Evolutionary conservation across 2,797 vertebrate species (phyloP).

Genomic region (Loris lydekkerianus): DNA sequence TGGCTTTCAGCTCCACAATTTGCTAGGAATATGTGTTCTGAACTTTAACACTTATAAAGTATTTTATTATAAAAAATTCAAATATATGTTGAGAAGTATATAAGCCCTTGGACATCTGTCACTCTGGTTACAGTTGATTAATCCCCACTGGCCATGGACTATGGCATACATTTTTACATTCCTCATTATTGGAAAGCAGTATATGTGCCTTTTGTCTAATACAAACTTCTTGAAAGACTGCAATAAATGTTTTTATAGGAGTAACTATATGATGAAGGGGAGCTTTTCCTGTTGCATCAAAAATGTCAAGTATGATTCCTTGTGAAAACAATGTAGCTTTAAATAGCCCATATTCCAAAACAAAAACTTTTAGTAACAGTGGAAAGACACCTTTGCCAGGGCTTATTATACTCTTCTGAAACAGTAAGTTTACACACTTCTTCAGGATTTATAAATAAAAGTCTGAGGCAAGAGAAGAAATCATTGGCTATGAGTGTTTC

Average conservation of each 20-base stretch:
- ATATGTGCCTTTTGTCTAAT: not conserved
- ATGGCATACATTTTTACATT: not conserved
- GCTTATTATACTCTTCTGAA: not conserved
- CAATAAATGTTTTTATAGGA: constrained; percentile 9
- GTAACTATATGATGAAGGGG: not conserved
- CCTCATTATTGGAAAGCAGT: not conserved
- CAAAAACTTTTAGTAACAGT: not conserved
- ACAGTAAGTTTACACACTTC: not conserved
- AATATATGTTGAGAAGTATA: not conserved
- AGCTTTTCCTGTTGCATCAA: not conserved
- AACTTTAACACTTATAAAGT: not conserved
- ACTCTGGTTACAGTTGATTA: not conserved
- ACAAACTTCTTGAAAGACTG: not conserved
- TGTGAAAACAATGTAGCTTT: not conserved
- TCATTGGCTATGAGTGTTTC: not conserved
- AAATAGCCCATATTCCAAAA: not conserved
- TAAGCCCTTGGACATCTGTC: not conserved
- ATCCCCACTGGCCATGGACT: not conserved
- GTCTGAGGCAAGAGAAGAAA: not conserved
- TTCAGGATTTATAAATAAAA: not conserved
- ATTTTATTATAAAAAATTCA: constrained; percentile 16
- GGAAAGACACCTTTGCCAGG: not conserved
- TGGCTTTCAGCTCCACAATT: not conserved
- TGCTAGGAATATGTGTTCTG: not conserved
- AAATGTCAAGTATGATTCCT: not conserved